Conservation (phyloP, 2,888 invertebrate species). For the Ellobium chinense region DNA sequence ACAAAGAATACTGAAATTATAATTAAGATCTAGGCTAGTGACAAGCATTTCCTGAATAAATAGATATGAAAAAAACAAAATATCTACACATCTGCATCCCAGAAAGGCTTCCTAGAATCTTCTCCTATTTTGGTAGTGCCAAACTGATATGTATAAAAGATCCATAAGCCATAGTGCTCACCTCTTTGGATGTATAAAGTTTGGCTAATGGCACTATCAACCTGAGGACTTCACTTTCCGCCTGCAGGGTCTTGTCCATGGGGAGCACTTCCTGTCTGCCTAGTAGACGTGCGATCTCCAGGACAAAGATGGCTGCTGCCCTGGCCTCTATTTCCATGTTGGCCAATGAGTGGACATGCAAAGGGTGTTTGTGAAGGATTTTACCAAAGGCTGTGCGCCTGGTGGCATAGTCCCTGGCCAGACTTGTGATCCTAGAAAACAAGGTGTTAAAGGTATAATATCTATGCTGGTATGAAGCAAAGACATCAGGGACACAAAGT, state of each 20-base stretch:
- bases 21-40: too few species aligned
- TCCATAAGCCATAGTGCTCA: too few species aligned
- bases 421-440: conserved; percentile 78
- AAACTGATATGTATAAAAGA: too few species aligned
- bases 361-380: conserved; percentile 79
- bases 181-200: conserved; percentile 82
- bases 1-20: too few species aligned
- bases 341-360: conserved; percentile 81
- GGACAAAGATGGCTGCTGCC: conserved; percentile 79
- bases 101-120: too few species aligned
- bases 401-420: conserved; percentile 81
- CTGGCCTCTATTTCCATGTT: conserved; percentile 81
- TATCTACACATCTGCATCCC: too few species aligned
- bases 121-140: too few species aligned
- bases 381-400: conserved; percentile 81
- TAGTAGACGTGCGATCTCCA: conserved; percentile 80
- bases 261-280: conserved; percentile 77
- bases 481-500: background rate
- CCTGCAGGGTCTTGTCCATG: conserved; percentile 69
- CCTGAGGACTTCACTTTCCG: conserved; percentile 79
- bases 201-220: conserved; percentile 81
- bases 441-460: background rate
- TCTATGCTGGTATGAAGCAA: background rate
- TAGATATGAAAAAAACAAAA: too few species aligned
- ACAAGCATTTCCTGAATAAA: too few species aligned